These are phyloP conservation scores for Trichopria drosophilae DNA, from an alignment of 2,888 invertebrate genomes.

Conservation along the genomic window DNA sequence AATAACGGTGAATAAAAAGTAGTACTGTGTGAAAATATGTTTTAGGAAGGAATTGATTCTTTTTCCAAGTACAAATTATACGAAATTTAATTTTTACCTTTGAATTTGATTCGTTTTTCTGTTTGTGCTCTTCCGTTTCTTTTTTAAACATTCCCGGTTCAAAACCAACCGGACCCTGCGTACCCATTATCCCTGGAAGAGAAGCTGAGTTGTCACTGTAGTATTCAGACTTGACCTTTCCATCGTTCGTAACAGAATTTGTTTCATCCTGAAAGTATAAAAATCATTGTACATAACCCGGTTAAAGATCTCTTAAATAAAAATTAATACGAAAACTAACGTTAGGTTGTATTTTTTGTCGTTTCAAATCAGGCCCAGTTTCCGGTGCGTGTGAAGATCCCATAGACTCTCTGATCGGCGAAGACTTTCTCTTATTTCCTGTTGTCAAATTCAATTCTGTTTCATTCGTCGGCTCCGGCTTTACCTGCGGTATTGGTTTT, in stretches of 20 bases:
- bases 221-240: conserved; percentile 68
- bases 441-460: conserved; percentile 20
- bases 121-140: conserved; percentile 60
- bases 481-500: conserved; percentile 40
- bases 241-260: conserved; percentile 45
- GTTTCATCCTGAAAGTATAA: conserved; percentile 39
- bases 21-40: too few species aligned
- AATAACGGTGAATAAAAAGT: too few species aligned
- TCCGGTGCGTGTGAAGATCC: conserved; percentile 42
- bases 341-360: conserved; percentile 39
- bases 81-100: conserved; percentile 61
- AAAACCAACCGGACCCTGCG: conserved; percentile 75
- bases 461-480: conserved; percentile 41
- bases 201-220: conserved; percentile 81
- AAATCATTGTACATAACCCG: background rate
- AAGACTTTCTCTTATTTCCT: conserved; percentile 47
- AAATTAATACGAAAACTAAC: conserved; percentile 18
- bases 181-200: conserved; percentile 73
- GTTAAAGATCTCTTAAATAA: background rate
- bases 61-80: too few species aligned
- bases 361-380: conserved; percentile 45
- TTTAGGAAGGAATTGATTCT: too few species aligned
- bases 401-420: conserved; percentile 46
- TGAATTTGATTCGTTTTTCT: conserved; percentile 61
- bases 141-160: conserved; percentile 82